Percentiles rank a stretch among this genome's conserved stretches.
Evolutionary conservation across 2,888 invertebrate species (phyloP).

Genomic region (Dastarcus helophoroides): DNA sequence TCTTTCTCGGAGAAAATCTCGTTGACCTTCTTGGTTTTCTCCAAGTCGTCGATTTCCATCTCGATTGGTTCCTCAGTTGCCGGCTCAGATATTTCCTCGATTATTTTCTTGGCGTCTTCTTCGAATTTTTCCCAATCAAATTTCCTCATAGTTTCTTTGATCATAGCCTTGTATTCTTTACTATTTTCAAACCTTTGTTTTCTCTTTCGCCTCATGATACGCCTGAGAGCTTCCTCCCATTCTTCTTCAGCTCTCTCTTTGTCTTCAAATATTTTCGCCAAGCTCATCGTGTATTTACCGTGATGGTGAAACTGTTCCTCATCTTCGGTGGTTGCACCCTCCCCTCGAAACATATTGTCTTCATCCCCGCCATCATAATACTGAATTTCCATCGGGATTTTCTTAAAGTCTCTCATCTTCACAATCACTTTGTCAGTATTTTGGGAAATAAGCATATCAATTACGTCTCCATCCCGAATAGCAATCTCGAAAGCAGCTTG

Average conservation of each 20-base stretch:
- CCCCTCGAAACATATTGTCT: conserved; percentile 51
- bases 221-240: conserved; percentile 39
- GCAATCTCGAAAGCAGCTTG: conserved; percentile 64
- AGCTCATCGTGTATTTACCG: conserved; percentile 50
- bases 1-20: conserved; percentile 44
- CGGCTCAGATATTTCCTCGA: conserved; percentile 32
- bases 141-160: conserved; percentile 50
- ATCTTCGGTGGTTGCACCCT: conserved; percentile 54
- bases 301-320: conserved; percentile 38
- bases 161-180: conserved; percentile 47
- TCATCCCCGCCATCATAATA: conserved; percentile 20
- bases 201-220: conserved; percentile 30
- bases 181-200: conserved; percentile 33
- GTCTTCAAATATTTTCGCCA: conserved; percentile 65
- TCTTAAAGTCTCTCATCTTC: conserved; percentile 60
- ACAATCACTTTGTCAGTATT: conserved; percentile 64
- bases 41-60: conserved; percentile 46
- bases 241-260: conserved; percentile 61
- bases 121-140: conserved; percentile 56
- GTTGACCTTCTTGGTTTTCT: conserved; percentile 47
- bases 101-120: conserved; percentile 43
- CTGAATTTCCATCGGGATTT: conserved; percentile 49
- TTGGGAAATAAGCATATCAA: conserved; percentile 65
- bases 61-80: conserved; percentile 28
- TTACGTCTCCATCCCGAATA: conserved; percentile 63